These are phyloP conservation scores for Poecilus cupreus DNA, from an alignment of 2,888 invertebrate genomes.

Conservation along the genomic window DNA sequence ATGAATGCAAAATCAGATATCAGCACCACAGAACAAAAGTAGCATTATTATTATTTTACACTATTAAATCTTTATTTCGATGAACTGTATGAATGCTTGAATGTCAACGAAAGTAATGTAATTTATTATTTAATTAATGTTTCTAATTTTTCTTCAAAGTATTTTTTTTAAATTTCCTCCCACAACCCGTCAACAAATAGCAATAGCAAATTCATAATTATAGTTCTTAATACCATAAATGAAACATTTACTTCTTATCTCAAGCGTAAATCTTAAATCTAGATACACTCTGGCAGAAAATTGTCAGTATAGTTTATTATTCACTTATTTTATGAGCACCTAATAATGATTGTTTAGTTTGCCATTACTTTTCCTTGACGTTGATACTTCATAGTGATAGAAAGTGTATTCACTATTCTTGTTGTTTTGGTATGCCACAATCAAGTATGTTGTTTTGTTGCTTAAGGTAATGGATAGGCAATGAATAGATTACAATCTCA, in stretches of 20 bases:
- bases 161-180: no score
- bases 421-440: not conserved
- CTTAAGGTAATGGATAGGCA: not conserved
- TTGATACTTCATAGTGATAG: no score
- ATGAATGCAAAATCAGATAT: not conserved
- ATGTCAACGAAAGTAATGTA: no score
- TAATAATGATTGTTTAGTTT: not conserved
- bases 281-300: not conserved
- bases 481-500: not conserved
- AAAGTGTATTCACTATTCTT: not conserved
- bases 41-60: no score
- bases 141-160: not conserved
- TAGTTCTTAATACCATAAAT: not conserved
- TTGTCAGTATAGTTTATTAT: not conserved
- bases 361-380: slow-evolving; percentile 1
- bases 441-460: not conserved
- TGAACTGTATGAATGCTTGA: not conserved
- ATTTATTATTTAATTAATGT: no score
- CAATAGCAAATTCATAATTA: not conserved
- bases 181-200: no score
- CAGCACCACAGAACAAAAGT: no score
- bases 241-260: no score
- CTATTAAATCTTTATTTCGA: not conserved
- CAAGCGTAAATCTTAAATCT: not conserved
- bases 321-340: not conserved